Evolutionary conservation across 2,888 invertebrate species (phyloP), one percentile per base, ranked within the genome.

Genomic region (Darwinula stevensoni): DNA sequence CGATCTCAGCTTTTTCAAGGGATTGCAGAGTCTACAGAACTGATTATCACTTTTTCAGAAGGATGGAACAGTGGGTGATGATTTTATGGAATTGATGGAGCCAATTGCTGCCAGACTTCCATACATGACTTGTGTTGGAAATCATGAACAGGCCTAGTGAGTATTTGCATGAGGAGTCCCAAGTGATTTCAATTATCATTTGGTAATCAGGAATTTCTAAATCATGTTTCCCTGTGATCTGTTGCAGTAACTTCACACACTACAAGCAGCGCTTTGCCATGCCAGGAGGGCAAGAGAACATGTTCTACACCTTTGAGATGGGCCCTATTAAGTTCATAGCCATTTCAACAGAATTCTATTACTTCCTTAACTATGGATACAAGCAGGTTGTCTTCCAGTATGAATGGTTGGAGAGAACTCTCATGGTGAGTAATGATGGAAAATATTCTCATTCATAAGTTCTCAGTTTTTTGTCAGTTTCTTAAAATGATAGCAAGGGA

Each of bases 311-410:
- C 47, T 80, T 78, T 48, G 63, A 86, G 50, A 49, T 86, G 39
- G 86, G 86, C 0, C 76, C 76, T 0, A 63, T 76, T 12, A 86
- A 86, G 53, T 71, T 94, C 44, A 65, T 97, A 33, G 71, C 71
- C 14, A 65, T 94, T 42, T 76, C 80, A 36, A 86, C 91, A 0
- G 94, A 97, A 56, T 70, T 73, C 34, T 94, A 91, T 53, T 94
- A 86, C 54, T 91, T 69, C 51, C 55, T 74, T 26, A 60, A 76
- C 42, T 88, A 74, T 47, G 91, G 91, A 1, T 47, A 71, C 27
- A 67, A 72, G 43, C 69, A 72, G 38, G 53, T 80, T 17, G 58
- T 67, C 9, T 62, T 65, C 39, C 80, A 80, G 51, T 84, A 67
- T 46, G 58, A 71, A 31, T 91, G 88, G 88, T 58, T 91, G 3